These are phyloP conservation scores for Palythoa grandiflora DNA, from an alignment of 92 coral and sea anemone species.

Conservation along the genomic window DNA sequence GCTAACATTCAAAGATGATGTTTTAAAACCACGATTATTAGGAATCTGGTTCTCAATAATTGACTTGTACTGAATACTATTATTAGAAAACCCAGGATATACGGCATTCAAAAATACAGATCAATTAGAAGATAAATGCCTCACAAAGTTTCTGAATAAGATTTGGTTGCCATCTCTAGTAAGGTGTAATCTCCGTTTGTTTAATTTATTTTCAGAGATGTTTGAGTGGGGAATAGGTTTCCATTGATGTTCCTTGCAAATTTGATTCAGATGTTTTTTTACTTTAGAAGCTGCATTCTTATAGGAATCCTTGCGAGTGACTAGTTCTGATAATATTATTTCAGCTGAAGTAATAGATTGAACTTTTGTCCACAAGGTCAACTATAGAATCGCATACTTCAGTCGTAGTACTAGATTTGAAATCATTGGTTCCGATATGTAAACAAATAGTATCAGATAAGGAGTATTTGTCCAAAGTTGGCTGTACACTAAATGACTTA, in stretches of 20 bases:
- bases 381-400: no score
- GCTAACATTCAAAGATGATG: no score
- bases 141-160: neutral
- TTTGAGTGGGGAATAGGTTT: neutral
- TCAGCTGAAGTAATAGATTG: no score
- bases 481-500: no score
- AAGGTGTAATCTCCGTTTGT: neutral
- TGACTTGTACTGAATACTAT: neutral
- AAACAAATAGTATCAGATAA: no score
- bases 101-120: neutral
- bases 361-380: no score
- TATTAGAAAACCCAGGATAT: neutral
- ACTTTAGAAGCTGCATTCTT: neutral
- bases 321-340: neutral
- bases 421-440: no score
- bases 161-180: neutral
- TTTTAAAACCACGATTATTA: neutral
- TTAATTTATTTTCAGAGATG: neutral
- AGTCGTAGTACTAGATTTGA: no score
- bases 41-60: neutral
- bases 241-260: neutral
- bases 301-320: neutral
- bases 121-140: neutral
- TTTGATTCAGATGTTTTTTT: neutral
- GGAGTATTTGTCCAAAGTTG: no score